Evolutionary conservation across 2,797 vertebrate species (phyloP), one percentile per base, ranked within the genome.

Genomic region (Gouania willdenowi): DNA sequence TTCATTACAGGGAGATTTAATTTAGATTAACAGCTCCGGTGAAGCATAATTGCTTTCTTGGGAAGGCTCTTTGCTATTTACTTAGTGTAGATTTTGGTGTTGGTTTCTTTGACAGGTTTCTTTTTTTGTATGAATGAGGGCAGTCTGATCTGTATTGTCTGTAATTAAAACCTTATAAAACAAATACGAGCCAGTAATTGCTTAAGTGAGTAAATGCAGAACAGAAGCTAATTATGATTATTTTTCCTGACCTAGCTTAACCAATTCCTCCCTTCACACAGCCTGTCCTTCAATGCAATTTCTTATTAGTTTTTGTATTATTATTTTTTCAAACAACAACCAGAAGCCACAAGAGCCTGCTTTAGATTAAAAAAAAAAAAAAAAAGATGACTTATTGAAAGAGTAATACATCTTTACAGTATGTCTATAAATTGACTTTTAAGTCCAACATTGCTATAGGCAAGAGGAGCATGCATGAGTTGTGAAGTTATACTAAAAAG

Each of bases 1-100:
- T 84, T 81, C 82, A 84, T 84, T 81, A 85, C 33, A 35, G 41
- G 23, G 40, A 86, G 82, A 88, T 87, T 87, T 88, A 68, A 88
- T 88, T 88, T 84, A 86, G 84, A 87, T 86, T 83, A 79, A 38
- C 46, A 25, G 47, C 54, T 62, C 74, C 54, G 52, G 63, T 53
- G 72, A 47, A 63, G 64, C 30, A 29, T 81, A 77, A 83, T 83
- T 57, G 32, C 77, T 68, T 79, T 62, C 58, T 54, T 57, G 66
- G 73, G 66, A 75, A 52, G 67, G 61, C 65, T 59, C 59, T 47
- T 67, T 26, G 19, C 72, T 76, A 79, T 82, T 86, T 81, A 65
- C 82, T 66, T 71, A 79, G 66, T 71, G 67, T 74, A 72, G 63
- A 51, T 73, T 58, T 77, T 69, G 75, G 60, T 74, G 71, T 79